Conservation (phyloP, 1,140 invertebrate species). For the Mycetomoellerius zeteki region DNA sequence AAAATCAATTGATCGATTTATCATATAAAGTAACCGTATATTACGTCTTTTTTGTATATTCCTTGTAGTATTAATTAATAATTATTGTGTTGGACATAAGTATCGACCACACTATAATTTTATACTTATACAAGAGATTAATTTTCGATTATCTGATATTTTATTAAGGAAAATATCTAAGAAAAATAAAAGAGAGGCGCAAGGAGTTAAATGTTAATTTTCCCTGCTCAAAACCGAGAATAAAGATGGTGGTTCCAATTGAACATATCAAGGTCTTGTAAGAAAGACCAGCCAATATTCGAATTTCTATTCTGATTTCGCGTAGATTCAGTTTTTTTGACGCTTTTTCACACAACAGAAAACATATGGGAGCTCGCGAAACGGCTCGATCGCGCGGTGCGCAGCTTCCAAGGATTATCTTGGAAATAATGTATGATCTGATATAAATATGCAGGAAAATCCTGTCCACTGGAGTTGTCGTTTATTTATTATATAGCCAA, state of each 20-base stretch:
- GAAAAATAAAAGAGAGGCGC: constrained; percentile 4
- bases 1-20: background rate
- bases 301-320: constrained; percentile 74
- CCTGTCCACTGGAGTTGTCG: constrained; percentile 34
- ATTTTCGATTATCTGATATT: background rate
- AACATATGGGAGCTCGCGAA: constrained; percentile 44
- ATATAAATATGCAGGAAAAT: constrained; percentile 59
- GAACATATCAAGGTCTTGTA: constrained; percentile 82
- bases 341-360: constrained; percentile 71
- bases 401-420: constrained; percentile 55
- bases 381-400: constrained; percentile 63
- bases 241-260: constrained; percentile 78
- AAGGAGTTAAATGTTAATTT: constrained; percentile 36
- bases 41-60: background rate
- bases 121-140: background rate
- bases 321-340: constrained; percentile 80
- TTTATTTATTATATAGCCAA: constrained; percentile 11
- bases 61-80: background rate
- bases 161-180: background rate
- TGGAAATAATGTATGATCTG: constrained; percentile 56
- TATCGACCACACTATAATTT: background rate
- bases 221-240: constrained; percentile 26
- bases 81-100: background rate
- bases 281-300: constrained; percentile 77
- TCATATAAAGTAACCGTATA: background rate